Evolutionary conservation across 1,140 invertebrate species (phyloP), one percentile per base, ranked within the genome.

Genomic region (Neodiprion pinetum): DNA sequence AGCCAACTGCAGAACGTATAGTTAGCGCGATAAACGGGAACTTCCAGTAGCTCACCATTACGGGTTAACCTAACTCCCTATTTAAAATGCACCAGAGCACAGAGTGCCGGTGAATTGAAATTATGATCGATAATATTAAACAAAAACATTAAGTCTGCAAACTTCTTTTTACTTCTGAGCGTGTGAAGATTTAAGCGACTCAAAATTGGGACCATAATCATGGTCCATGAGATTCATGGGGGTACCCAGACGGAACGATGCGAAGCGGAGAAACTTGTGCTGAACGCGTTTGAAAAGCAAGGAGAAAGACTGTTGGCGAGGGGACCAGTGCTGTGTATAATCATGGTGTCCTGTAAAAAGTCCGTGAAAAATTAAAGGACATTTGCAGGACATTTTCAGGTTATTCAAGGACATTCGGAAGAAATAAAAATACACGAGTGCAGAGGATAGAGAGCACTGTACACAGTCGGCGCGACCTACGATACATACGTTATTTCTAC

Each of bases 221-320:
- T 72, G 71, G 14, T 72, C 71, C 7, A 12, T 5, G 5, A 72
- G 7, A 12, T 7, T 9, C 71, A 72, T 61, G 10, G 71, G 71
- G 7, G 4, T 5, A 7, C 50, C 71, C 14, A 72, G 47, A 2
- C 71, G 48, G 71, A 7, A 53, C 4, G 71, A 17, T 5, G 71
- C 71, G 12, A 72, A 72, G 7, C 71, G 50, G 28, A 72, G 23
- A 50, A 72, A 65, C 23, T 66, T 72, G 12, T 72, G 71, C 49
- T 72, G 71, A 4, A 72, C 71, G 2, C 17, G 7, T 47, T 72
- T 47, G 21, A 72, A 7, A 7, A 49, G 5, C 21, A 17, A 65
- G 21, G 49, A 7, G 21, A 28, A 72, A 12, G 8, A 7, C 10
- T 23, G n/a, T 14, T 72, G 71, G 21, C 67, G 49, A 11, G 71